Percentiles rank a stretch among this genome's conserved stretches.
Conservation (phyloP, 2,888 invertebrate species). For the Euclidia mi region DNA sequence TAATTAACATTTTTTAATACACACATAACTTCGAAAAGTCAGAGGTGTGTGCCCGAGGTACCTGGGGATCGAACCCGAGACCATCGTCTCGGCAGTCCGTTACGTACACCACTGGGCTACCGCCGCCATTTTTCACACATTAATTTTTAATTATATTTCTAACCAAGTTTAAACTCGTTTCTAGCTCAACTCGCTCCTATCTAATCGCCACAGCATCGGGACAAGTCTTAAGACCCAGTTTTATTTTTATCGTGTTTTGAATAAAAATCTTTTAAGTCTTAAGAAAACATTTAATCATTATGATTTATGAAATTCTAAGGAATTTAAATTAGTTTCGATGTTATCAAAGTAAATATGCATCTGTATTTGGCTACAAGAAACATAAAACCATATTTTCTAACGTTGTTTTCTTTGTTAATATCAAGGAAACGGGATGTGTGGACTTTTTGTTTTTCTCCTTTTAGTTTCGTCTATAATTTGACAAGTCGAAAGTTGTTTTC, state of each 20-base stretch:
- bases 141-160: too few species aligned
- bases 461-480: conserved; percentile 64
- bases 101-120: too few species aligned
- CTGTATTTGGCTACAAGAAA: conserved; percentile 37
- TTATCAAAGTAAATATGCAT: conserved; percentile 41
- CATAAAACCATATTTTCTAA: conserved; percentile 22
- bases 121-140: too few species aligned
- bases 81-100: too few species aligned
- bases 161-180: too few species aligned
- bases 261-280: not conserved
- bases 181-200: too few species aligned
- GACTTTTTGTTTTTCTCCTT: conserved; percentile 55
- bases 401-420: conserved; percentile 53
- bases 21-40: too few species aligned
- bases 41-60: too few species aligned
- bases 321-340: conserved; percentile 43
- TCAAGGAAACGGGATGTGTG: conserved; percentile 56
- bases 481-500: conserved; percentile 63
- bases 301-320: conserved; percentile 31
- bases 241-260: not conserved
- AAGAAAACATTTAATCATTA: conserved; percentile 25
- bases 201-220: too few species aligned
- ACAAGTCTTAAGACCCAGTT: too few species aligned
- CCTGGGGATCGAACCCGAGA: too few species aligned
- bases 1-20: too few species aligned